phyloP scores from a whole-genome alignment of 2,888 invertebrate genomes.

The Scrobipalpa atriplicella region DNA sequence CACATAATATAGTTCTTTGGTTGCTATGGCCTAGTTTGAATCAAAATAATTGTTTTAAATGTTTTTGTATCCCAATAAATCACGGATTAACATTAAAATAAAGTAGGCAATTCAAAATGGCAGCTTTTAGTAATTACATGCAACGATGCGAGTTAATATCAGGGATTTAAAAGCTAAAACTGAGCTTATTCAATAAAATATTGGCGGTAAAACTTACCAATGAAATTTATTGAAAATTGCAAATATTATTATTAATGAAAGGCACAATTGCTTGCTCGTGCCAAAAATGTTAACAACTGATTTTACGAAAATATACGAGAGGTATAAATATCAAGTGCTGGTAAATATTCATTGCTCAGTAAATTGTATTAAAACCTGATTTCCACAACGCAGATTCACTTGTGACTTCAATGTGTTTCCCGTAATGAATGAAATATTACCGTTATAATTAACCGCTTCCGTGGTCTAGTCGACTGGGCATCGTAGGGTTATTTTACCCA shows the following conservation, averaged over 20 bases:
- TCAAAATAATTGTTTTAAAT: too few species aligned
- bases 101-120: background rate
- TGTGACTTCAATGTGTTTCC: too few species aligned
- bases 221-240: background rate
- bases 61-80: too few species aligned
- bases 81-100: too few species aligned
- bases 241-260: slow-evolving; percentile 2
- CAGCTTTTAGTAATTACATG: background rate
- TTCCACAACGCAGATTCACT: too few species aligned
- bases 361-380: background rate
- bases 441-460: too few species aligned
- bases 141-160: background rate
- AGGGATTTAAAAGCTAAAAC: slow-evolving; percentile 27
- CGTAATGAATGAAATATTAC: too few species aligned
- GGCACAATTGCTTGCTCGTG: slow-evolving; percentile 3
- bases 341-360: background rate
- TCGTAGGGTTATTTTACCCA: too few species aligned
- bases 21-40: too few species aligned
- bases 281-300: slow-evolving; percentile 11
- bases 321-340: background rate
- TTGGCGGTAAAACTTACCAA: background rate
- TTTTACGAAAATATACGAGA: background rate
- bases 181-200: background rate
- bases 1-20: too few species aligned
- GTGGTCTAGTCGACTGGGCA: too few species aligned